Conservation (phyloP, 2,888 invertebrate species). For the Diarsia mendica region DNA sequence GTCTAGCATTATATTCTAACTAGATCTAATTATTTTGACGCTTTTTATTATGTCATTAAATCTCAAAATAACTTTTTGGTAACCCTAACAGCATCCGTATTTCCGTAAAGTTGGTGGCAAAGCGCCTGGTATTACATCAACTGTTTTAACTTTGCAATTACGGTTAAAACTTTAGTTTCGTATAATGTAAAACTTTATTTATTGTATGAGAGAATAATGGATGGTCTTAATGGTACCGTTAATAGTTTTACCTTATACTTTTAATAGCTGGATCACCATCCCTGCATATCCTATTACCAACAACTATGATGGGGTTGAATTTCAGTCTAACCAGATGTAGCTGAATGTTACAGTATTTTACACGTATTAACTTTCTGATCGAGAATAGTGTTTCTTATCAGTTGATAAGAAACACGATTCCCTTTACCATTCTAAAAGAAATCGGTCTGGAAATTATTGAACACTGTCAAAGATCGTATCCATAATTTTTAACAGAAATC, state of each 20-base stretch:
- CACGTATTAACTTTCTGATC: too few relatives aligned
- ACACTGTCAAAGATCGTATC: too few relatives aligned
- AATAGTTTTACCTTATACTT: not conserved
- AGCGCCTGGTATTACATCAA: slow-evolving; percentile 32
- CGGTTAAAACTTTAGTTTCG: slow-evolving; percentile 41
- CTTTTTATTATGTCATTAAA: not conserved
- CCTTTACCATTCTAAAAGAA: too few relatives aligned
- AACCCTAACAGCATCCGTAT: slow-evolving; percentile 30
- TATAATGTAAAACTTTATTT: slow-evolving; percentile 30
- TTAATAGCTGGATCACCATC: not conserved
- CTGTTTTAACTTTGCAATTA: slow-evolving; percentile 57
- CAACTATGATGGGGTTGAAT: too few relatives aligned
- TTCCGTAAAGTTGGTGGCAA: slow-evolving; percentile 24
- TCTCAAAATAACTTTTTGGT: not conserved
- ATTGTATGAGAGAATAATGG: slow-evolving; percentile 14
- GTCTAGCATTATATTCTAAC: not conserved
- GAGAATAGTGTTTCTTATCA: too few relatives aligned
- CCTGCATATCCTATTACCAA: too few relatives aligned
- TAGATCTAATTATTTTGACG: not conserved
- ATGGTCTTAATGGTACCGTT: not conserved
- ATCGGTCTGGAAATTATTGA: too few relatives aligned
- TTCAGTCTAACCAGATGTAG: too few relatives aligned
- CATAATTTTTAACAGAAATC: too few relatives aligned
- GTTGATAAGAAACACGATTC: too few relatives aligned
- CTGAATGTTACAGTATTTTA: too few relatives aligned